Base-by-base conservation (phyloP, 2,797 vertebrate genomes). In the Tapera naevia region DNA sequence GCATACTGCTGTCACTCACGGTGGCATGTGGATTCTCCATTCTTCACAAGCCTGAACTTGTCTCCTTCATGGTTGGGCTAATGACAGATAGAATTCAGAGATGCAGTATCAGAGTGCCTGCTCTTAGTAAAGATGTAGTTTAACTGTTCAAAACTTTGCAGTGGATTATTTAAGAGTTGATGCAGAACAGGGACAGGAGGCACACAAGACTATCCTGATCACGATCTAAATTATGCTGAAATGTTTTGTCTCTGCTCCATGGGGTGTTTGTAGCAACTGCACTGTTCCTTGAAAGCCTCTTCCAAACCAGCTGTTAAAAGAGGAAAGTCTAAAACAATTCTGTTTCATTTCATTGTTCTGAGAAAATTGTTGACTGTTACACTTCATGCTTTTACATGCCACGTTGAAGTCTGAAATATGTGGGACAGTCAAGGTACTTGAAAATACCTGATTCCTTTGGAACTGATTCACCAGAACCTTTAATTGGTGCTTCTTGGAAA, bases 401-500 rank as follows among this genome's bases (percentile, higher is more conserved):
- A 33, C 0, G 0, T 14, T 51, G 11, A 67, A 53, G 50, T 53
- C 39, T 90, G 80, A 58, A 86, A 56, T 21, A 28, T 2, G 0
- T 69, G n/a, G 28, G 37, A 93, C 17, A 28, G 33, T 79, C 18
- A 37, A 67, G 23, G 28, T 71, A 25, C 57, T 80, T 95, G 37
- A 70, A 88, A 76, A 74, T 48, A 83, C 21, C 11, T 58, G 13
- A 22, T 86, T 82, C 19, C 82, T 17, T 19, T 32, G 71, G 9
- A 90, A 37, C 23, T 75, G 35, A 9, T 81, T 92, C 30, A 21
- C 25, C 10, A 10, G 24, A 86, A 27, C 32, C 14, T 76, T 94
- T 91, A 23, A 25, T 28, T 91, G 56, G 6, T 75, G 23, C 83
- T 93, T 75, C 32, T 56, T 91, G 76, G 51, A 84, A 91, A 84